phyloP scores from a whole-genome alignment of 2,888 invertebrate species.

The Ptychoptera contaminata region DNA sequence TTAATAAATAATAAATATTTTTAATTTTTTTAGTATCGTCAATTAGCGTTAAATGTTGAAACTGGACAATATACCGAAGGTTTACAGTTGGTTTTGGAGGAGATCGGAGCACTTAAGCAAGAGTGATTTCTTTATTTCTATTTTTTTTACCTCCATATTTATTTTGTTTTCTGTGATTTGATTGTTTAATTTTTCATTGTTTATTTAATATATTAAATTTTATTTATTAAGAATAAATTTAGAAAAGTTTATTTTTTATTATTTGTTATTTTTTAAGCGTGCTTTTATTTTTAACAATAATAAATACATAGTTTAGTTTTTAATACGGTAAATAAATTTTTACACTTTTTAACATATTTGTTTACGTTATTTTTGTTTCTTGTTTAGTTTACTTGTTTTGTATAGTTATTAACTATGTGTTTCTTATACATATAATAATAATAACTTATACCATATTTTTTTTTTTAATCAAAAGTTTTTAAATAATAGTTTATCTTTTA shows the following conservation, averaged over 20 bases:
- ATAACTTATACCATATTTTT: too few species aligned
- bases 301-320: background rate
- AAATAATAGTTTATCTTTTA: too few species aligned
- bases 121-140: conserved; percentile 28
- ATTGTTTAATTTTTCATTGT: background rate
- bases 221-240: too few species aligned
- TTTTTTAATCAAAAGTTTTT: too few species aligned
- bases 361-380: background rate
- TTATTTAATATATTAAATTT: too few species aligned
- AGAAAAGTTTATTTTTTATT: too few species aligned
- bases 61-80: conserved; percentile 69
- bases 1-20: too few species aligned
- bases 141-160: background rate
- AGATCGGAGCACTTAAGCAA: conserved; percentile 53
- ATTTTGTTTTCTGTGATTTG: conserved; percentile 1
- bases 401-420: too few species aligned
- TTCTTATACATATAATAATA: too few species aligned
- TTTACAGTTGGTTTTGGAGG: conserved; percentile 57
- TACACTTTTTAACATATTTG: background rate
- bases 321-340: background rate
- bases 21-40: conserved; percentile 50
- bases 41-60: conserved; percentile 67
- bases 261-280: too few species aligned
- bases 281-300: too few species aligned
- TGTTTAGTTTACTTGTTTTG: too few species aligned